Percentiles rank a stretch among this genome's conserved stretches.
These are phyloP conservation scores for Pedicia rivosa DNA, from an alignment of 2,888 invertebrate genomes.

Conservation along the genomic window DNA sequence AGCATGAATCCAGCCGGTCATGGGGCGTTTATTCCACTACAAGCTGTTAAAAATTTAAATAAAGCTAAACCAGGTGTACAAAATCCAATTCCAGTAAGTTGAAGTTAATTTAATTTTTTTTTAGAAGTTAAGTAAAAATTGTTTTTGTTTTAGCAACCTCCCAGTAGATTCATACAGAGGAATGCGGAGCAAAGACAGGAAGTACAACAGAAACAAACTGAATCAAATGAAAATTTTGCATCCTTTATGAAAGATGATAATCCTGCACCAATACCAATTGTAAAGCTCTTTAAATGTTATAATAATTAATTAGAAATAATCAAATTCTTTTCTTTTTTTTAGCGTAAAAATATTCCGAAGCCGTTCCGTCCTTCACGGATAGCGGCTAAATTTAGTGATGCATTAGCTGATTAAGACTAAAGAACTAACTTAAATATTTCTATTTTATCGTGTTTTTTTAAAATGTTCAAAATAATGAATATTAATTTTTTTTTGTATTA, in stretches of 20 bases:
- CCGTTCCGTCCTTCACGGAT: not conserved
- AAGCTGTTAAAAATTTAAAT: constrained; percentile 32
- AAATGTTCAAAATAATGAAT: too few species aligned
- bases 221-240: not conserved
- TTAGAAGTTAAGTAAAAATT: too few species aligned
- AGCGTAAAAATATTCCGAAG: not conserved
- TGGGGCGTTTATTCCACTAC: constrained; percentile 37
- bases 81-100: too few species aligned
- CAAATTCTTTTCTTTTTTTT: not conserved
- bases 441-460: too few species aligned
- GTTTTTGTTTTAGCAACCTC: not conserved
- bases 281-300: not conserved
- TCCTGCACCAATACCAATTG: not conserved
- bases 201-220: not conserved
- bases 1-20: constrained; percentile 15
- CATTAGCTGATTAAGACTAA: too few species aligned
- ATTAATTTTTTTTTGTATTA: too few species aligned
- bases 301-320: not conserved
- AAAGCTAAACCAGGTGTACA: not conserved
- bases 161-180: not conserved
- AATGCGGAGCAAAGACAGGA: not conserved
- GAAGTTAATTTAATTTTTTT: too few species aligned
- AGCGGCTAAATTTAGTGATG: not conserved
- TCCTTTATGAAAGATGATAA: not conserved
- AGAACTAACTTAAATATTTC: too few species aligned